Conservation (phyloP, 2,888 invertebrate genomes). For the Mesoligia furuncula region DNA sequence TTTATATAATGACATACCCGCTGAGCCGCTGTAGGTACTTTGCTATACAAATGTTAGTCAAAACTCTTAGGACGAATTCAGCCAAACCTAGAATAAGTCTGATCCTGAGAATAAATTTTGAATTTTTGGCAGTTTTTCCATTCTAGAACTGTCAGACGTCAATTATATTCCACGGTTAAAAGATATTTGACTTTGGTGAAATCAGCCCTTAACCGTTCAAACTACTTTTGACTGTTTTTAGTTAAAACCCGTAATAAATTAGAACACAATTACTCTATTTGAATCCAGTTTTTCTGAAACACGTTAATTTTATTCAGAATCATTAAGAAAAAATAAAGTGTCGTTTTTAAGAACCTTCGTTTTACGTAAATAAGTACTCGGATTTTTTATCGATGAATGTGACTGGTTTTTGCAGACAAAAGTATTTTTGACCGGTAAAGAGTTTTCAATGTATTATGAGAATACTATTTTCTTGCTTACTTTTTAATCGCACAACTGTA, state of each 20-base stretch:
- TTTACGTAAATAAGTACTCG: too few species aligned
- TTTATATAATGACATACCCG: constrained; percentile 1
- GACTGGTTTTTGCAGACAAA: background rate
- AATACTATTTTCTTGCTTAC: too few species aligned
- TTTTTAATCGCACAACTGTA: too few species aligned
- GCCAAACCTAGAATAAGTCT: background rate
- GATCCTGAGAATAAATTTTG: background rate
- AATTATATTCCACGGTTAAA: too few species aligned
- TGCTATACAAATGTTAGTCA: background rate
- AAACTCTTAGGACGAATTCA: background rate
- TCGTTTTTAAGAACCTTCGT: background rate
- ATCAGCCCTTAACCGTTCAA: background rate
- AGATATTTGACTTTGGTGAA: too few species aligned
- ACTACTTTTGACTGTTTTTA: background rate
- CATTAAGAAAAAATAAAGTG: too few species aligned
- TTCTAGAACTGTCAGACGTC: too few species aligned
- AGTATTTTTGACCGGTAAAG: background rate
- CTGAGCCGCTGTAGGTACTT: too few species aligned
- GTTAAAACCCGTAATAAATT: background rate
- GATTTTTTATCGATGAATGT: background rate
- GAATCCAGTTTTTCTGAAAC: background rate
- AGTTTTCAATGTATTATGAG: background rate
- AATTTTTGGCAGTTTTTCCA: background rate
- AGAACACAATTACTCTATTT: background rate
- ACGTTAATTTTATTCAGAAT: background rate